phyloP scores from a whole-genome alignment of 2,888 invertebrate species.

The Invenusta paracnida region DNA sequence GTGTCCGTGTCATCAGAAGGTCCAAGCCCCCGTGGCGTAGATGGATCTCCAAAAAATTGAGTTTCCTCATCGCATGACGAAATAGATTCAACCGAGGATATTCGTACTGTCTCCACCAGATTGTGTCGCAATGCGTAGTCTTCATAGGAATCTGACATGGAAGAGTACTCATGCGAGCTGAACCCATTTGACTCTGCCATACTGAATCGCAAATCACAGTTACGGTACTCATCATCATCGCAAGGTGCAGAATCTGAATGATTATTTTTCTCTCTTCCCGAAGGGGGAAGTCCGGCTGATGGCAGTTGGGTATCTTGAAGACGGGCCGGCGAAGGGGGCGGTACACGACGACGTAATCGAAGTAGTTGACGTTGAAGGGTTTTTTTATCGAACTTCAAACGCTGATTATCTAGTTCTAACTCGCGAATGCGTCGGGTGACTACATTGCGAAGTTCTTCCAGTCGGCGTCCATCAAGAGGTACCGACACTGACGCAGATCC shows the following conservation, averaged over 20 bases:
- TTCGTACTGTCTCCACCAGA: not conserved
- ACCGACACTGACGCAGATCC: too few species aligned
- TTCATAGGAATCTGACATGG: slow-evolving; percentile 12
- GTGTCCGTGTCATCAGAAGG: not conserved
- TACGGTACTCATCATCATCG: not conserved
- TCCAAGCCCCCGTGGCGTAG: too few species aligned
- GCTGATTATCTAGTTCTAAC: slow-evolving; percentile 41
- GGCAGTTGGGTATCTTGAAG: not conserved
- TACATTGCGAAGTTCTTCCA: slow-evolving; percentile 2
- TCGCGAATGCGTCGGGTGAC: not conserved
- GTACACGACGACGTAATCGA: slow-evolving; percentile 12
- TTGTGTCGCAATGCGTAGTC: not conserved
- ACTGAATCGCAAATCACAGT: not conserved
- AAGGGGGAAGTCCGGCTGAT: not conserved
- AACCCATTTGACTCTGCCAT: slow-evolving; percentile 18
- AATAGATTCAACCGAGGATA: not conserved
- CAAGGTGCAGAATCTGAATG: too few species aligned
- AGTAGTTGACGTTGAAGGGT: slow-evolving; percentile 37
- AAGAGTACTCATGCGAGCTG: slow-evolving; percentile 6
- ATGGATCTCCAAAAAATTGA: not conserved
- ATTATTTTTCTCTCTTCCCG: too few species aligned
- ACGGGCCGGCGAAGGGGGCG: not conserved
- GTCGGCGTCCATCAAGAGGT: not conserved
- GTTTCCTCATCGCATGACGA: not conserved
- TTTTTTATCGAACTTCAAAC: slow-evolving; percentile 35